Evolutionary conservation across 2,888 invertebrate genomes (phyloP), one percentile per base, ranked within the genome.

Genomic region (Agonopterix arenella): DNA sequence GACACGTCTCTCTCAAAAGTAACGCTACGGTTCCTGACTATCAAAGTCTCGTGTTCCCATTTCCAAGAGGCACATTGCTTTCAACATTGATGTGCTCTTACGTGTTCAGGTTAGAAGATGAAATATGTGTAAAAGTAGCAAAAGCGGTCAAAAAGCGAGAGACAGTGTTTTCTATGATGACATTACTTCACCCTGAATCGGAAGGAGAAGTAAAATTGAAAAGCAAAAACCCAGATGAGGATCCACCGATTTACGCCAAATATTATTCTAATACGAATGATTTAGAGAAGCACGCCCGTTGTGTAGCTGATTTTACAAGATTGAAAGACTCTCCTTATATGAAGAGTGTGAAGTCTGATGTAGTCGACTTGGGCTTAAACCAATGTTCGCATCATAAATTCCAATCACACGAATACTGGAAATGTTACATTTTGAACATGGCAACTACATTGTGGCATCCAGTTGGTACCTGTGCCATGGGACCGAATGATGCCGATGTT

Each of bases 381-480:
- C 56, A 68, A 37, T 81, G 81, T 51, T 52, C 58, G 5, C 51
- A 53, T 11, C 50, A 67, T 0, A 45, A 47, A 8, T 59, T 68
- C 28, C 53, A 50, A 0, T 74, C 65, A 45, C 61, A 54, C 11
- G 68, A 70, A 4, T 80, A 76, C 53, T 80, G 75, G 76, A 70
- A 59, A 45, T 81, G 81, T 53, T 73, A 67, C 44, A 52, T 64
- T 5, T 50, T 63, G 13, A 64, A 66, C 11, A 52, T 62, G 91
- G 92, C 69, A 0, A 89, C 90, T 47, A 93, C 94, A 0, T 91
- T 93, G 47, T 95, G 93, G 62, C 82, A 83, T 53, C 60, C 63
- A 2, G 55, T 62, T 0, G 76, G 79, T 0, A 76, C 81, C 2
- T 79, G 79, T 51, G 65, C 69, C 0, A 83, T 82, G 80, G 82